Conservation (phyloP, 2,113 vertebrate genomes). For the Ia io region DNA sequence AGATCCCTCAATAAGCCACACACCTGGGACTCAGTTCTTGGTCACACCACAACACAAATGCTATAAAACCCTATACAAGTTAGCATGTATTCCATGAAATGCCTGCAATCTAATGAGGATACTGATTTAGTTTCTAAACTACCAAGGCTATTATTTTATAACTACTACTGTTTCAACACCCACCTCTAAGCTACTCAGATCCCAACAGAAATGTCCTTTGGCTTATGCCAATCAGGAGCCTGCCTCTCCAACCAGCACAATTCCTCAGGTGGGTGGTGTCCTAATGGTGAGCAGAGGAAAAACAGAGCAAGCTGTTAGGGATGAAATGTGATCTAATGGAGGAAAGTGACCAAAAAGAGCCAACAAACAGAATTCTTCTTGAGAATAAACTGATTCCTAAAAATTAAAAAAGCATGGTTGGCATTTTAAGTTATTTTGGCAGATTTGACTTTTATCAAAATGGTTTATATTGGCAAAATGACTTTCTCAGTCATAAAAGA, state of each 20-base stretch:
- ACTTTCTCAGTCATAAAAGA: constrained; percentile 1
- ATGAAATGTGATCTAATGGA: neutral
- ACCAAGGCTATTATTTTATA: neutral
- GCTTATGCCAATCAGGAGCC: neutral
- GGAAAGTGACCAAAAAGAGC: neutral
- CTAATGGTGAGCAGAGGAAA: neutral
- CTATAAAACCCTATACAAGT: neutral
- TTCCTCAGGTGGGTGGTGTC: neutral
- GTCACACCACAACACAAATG: neutral
- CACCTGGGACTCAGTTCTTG: neutral
- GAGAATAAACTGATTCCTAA: neutral
- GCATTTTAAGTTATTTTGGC: neutral
- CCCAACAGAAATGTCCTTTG: neutral
- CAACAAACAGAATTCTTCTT: neutral
- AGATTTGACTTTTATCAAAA: neutral
- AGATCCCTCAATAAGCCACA: neutral
- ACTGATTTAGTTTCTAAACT: constrained; percentile 14
- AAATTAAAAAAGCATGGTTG: neutral
- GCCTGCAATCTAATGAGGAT: neutral
- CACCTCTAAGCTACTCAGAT: neutral
- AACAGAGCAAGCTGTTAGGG: neutral
- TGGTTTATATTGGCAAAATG: neutral
- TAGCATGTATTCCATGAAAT: constrained; percentile 1
- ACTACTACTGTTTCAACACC: neutral
- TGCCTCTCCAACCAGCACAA: neutral